Percentiles rank a stretch among this genome's conserved stretches.
Evolutionary conservation across 2,888 invertebrate species (phyloP).

Genomic region (Hydroisotoma schaefferi): DNA sequence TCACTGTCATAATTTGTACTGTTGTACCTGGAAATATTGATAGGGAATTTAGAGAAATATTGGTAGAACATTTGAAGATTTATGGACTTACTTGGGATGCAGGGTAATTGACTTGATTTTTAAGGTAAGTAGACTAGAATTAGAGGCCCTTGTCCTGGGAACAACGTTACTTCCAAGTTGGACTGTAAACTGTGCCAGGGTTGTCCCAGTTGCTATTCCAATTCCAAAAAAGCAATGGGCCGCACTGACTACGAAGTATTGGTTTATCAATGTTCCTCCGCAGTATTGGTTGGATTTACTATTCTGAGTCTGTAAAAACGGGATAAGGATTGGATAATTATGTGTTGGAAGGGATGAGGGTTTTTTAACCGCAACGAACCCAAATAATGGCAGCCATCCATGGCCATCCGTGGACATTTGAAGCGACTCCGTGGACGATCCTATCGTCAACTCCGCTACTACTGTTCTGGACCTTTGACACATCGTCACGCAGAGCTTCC

Average conservation of each 20-base stretch:
- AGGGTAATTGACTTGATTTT: not conserved
- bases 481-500: not conserved
- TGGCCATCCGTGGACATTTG: not conserved
- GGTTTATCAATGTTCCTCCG: not conserved
- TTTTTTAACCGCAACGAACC: too few relatives aligned
- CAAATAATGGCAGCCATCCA: conserved; percentile 1
- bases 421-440: not conserved
- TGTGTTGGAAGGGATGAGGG: too few relatives aligned
- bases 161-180: not conserved
- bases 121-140: not conserved
- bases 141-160: not conserved
- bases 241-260: not conserved
- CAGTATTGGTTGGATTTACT: not conserved
- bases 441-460: not conserved
- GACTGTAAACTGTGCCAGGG: too few relatives aligned
- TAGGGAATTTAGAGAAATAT: too few relatives aligned
- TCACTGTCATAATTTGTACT: not conserved
- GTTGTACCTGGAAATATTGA: too few relatives aligned
- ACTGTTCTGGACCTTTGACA: not conserved
- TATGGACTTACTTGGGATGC: conserved; percentile 4
- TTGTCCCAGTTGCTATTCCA: too few relatives aligned
- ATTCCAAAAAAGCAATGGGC: not conserved
- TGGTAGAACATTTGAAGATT: too few relatives aligned
- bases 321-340: too few relatives aligned
- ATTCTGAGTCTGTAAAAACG: too few relatives aligned